Evolutionary conservation across 2,113 vertebrate species (phyloP).

Genomic region (Phainopepla nitens): DNA sequence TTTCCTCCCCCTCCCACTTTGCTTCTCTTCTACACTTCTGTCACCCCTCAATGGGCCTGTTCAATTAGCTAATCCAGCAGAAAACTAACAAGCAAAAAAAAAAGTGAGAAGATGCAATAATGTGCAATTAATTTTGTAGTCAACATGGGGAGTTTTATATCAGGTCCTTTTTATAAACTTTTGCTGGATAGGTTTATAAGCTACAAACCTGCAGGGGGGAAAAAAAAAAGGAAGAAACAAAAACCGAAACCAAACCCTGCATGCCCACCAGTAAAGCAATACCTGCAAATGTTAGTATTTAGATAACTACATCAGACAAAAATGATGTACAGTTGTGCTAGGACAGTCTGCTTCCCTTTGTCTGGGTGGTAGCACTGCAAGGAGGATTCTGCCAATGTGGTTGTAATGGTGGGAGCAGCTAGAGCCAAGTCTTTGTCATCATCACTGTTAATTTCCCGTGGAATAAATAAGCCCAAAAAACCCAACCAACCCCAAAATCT

Average conservation of each 20-base stretch:
- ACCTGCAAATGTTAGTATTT: not conserved
- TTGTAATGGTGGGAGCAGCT: not conserved
- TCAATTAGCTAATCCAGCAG: not conserved
- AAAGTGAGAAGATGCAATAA: not conserved
- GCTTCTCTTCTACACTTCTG: not conserved
- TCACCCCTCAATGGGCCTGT: not conserved
- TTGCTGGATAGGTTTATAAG: not conserved
- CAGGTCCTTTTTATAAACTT: not conserved
- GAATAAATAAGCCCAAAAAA: not conserved
- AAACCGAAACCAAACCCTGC: rapidly evolving
- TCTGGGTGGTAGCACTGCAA: not conserved
- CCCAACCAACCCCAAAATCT: not conserved
- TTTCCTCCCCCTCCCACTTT: not conserved
- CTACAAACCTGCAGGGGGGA: not conserved
- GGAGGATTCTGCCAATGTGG: not conserved
- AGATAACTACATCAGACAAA: not conserved
- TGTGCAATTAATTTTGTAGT: not conserved
- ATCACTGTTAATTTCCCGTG: not conserved
- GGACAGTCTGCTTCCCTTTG: not conserved
- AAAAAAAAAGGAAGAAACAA: not conserved
- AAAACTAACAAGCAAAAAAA: not conserved
- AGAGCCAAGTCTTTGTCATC: not conserved
- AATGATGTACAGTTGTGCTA: not conserved
- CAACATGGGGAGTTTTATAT: not conserved
- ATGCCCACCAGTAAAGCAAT: not conserved